These are phyloP conservation scores for Micoletzkya japonica DNA, from an alignment of 2,888 invertebrate genomes.

Conservation along the genomic window DNA sequence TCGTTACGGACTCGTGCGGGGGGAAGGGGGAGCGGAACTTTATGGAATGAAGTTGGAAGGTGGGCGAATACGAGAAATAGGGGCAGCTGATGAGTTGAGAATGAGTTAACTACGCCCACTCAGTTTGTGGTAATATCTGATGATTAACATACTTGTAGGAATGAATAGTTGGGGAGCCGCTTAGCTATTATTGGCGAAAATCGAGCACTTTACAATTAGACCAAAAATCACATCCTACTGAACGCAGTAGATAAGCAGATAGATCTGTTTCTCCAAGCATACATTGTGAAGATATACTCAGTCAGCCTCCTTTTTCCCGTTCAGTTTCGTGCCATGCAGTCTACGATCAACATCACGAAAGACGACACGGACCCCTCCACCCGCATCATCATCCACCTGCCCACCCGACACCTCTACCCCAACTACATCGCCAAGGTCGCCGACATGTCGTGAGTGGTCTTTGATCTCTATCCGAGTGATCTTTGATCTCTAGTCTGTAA, in stretches of 20 bases:
- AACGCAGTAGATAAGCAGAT: too few species aligned
- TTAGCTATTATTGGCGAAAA: neutral
- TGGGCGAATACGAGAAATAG: neutral
- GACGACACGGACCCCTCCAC: constrained; percentile 24
- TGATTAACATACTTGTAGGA: too few species aligned
- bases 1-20: neutral
- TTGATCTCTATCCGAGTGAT: neutral
- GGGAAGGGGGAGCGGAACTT: neutral
- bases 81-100: neutral
- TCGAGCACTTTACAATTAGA: too few species aligned
- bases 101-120: too few species aligned
- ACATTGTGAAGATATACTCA: too few species aligned
- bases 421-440: constrained; percentile 58
- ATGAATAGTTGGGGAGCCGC: neutral
- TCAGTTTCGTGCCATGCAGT: too few species aligned
- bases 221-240: too few species aligned
- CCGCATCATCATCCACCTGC: constrained; percentile 39
- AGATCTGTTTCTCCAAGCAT: too few species aligned
- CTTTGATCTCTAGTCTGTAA: too few species aligned
- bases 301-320: too few species aligned
- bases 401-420: constrained; percentile 46
- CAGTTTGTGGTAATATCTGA: too few species aligned
- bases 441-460: constrained; percentile 43
- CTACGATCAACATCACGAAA: constrained; percentile 7
- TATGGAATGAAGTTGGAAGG: neutral